Evolutionary conservation across 1,140 invertebrate genomes (phyloP), one percentile per base, ranked within the genome.

Genomic region (Ceratosolen solmsi): DNA sequence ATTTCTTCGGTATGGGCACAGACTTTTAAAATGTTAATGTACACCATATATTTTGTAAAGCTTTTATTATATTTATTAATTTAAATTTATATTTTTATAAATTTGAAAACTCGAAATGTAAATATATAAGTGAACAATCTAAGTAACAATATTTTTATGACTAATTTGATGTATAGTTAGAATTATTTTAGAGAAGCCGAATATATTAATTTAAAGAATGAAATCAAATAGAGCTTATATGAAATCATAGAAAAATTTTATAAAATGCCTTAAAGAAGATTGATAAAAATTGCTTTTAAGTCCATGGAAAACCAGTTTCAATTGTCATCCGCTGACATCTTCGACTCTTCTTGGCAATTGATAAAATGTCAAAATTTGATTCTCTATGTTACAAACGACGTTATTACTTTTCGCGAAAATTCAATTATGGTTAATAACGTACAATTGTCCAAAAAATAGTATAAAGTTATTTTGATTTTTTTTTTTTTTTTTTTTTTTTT

Each of bases 391-490:
- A 54, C 49, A 41, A 30, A 8, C n/a, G n/a, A 71, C 25, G 56
- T 54, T 1, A 5, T n/a, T 5, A 22, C 71, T 70, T 70, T 79
- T 79, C 65, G 70, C 46, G 54, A 79, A 54, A 58, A 75, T 75
- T 60, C 51, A 75, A 33, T 41, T 27, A 30, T 17, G 25, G 27
- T 30, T 20, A 20, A 22, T 9, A 27, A 2, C 20, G n/a, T 36
- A 15, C 2, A 1, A n/a, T n/a, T n/a, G 4, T n/a, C 11, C 38
- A 5, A 11, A 33, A 22, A 11, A 30, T n/a, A 65, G 11, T 33
- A 38, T 33, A 15, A 63, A 17, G 2, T 63, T 36, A 8, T 33
- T 63, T 33, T n/a, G n/a, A n/a, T n/a, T n/a, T n/a, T n/a, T n/a
- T n/a, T n/a, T n/a, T n/a, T n/a, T n/a, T n/a, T n/a, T n/a, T n/a